Percentiles rank a stretch among this genome's conserved stretches.
Evolutionary conservation across 2,113 vertebrate species (phyloP).

Genomic region (Seriola quinqueradiata): DNA sequence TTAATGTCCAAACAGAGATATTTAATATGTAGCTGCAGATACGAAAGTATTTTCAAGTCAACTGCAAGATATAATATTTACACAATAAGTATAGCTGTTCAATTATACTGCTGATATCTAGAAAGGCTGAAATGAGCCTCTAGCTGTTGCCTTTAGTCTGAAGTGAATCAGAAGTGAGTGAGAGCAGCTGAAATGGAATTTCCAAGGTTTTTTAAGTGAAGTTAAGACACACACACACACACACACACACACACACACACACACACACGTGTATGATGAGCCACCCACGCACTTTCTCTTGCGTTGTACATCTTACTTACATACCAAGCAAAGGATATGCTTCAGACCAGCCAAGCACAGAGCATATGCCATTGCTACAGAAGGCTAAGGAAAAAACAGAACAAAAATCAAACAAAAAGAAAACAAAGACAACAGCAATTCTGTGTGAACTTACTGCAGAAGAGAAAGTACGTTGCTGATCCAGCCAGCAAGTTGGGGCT

Average conservation of each 20-base stretch:
- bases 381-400: too few species aligned
- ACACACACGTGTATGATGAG: not conserved
- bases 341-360: not conserved
- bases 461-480: slow-evolving; percentile 81
- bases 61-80: slow-evolving; percentile 13
- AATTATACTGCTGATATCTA: not conserved
- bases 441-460: slow-evolving; percentile 83
- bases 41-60: not conserved
- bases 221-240: not conserved
- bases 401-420: not conserved
- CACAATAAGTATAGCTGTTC: not conserved
- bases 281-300: not conserved
- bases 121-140: not conserved
- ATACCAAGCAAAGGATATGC: not conserved
- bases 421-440: not conserved
- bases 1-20: slow-evolving; percentile 4
- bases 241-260: not conserved
- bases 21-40: slow-evolving; percentile 10
- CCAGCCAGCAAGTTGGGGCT: slow-evolving; percentile 78
- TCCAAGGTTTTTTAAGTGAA: not conserved
- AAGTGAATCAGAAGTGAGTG: not conserved
- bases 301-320: not conserved
- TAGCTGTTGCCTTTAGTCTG: not conserved
- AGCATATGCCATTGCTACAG: not conserved
- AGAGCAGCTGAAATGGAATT: not conserved